Evolutionary conservation across 2,113 vertebrate genomes (phyloP).

Genomic region (Gymnocephalus cernua): DNA sequence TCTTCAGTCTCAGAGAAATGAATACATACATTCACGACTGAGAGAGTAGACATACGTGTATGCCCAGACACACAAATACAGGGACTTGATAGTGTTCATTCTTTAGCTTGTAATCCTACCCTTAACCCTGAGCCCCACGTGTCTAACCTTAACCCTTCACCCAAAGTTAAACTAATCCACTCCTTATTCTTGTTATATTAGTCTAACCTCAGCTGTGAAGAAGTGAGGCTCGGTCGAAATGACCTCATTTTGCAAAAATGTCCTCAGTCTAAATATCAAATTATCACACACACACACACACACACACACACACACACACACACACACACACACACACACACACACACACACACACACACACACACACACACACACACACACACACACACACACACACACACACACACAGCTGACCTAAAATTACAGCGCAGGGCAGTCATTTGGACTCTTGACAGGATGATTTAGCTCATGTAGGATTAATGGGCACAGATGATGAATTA

Average conservation of each 20-base stretch:
- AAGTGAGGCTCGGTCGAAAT: constrained; percentile 11
- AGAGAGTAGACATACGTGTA: background rate
- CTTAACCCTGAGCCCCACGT: background rate
- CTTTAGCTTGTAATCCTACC: constrained; percentile 7
- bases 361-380: background rate
- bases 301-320: background rate
- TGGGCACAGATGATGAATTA: constrained; percentile 47
- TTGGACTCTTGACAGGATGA: constrained; percentile 50
- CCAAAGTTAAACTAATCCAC: background rate
- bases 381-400: constrained; percentile 22
- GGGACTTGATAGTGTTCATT: background rate
- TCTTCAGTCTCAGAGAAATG: background rate
- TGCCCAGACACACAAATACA: background rate
- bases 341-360: no score
- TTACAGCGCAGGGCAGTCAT: constrained; percentile 33
- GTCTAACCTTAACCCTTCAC: constrained; percentile 1
- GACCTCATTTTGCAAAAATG: constrained; percentile 38
- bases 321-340: background rate
- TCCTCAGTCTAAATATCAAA: constrained; percentile 35
- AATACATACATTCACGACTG: background rate
- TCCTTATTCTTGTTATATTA: constrained; percentile 1
- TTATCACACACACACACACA: no score
- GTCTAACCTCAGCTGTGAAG: constrained; percentile 12
- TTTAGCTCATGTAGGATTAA: constrained; percentile 45
- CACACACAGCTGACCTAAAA: constrained; percentile 1